Percentiles rank a stretch among this genome's conserved stretches.
Conservation (phyloP, 1,140 invertebrate genomes). For the Listronotus oregonensis region DNA sequence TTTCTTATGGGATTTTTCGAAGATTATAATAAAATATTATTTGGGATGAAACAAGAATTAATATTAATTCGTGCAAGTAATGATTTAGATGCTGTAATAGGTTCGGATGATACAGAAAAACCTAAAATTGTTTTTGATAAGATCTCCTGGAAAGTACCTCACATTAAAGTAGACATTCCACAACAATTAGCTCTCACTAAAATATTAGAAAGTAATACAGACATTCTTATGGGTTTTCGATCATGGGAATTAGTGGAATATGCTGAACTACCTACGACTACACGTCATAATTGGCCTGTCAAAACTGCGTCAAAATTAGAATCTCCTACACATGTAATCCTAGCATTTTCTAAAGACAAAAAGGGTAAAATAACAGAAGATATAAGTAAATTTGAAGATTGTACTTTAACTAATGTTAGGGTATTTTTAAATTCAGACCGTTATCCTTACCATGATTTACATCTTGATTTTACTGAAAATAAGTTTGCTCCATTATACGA, state of each 20-base stretch:
- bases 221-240: conserved; percentile 10
- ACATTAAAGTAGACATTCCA: no score
- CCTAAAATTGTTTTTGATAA: conserved; percentile 2
- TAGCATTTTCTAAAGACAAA: background rate
- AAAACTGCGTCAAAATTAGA: background rate
- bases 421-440: conserved; percentile 11
- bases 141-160: conserved; percentile 4
- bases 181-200: no score
- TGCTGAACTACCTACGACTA: background rate
- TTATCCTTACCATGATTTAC: conserved; percentile 10
- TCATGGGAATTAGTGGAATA: conserved; percentile 1
- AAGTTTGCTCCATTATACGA: conserved; percentile 17
- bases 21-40: no score
- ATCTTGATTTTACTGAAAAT: conserved; percentile 20
- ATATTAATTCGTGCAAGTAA: no score
- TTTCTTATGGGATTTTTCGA: no score
- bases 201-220: conserved; percentile 18
- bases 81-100: background rate
- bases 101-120: background rate
- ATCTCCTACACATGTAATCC: conserved; percentile 8
- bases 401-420: conserved; percentile 4
- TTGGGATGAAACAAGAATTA: no score
- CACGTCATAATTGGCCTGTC: background rate
- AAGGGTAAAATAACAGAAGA: conserved; percentile 1
- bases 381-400: conserved; percentile 21